A percentile compares a stretch with the other conserved stretches of the same genome.
Conservation (phyloP, 2,113 vertebrate genomes). For the Pongo pygmaeus region DNA sequence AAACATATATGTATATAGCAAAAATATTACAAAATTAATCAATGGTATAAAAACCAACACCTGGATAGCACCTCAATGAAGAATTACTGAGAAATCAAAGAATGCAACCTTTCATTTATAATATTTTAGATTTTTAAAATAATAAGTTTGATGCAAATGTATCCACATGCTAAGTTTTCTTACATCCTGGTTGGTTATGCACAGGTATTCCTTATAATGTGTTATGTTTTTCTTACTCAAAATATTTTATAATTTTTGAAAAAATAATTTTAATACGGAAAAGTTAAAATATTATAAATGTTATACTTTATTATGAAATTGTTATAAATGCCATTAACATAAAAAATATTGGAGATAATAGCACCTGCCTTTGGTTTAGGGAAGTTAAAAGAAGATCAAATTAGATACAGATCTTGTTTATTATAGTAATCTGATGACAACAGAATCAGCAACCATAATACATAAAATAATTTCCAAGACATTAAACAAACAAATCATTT, state of each 20-base stretch:
- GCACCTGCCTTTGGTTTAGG: slow-evolving; percentile 64
- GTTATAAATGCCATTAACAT: slow-evolving; percentile 47
- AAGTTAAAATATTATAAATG: not conserved
- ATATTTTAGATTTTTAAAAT: not conserved
- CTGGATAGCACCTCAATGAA: not conserved
- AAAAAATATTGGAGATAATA: slow-evolving; percentile 61
- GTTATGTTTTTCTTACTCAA: not conserved
- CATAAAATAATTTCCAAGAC: slow-evolving; percentile 82
- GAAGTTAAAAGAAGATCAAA: slow-evolving; percentile 62
- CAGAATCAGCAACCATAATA: slow-evolving; percentile 69
- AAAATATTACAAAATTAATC: not conserved
- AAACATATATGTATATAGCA: not conserved
- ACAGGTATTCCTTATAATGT: not conserved
- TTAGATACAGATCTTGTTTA: slow-evolving; percentile 75
- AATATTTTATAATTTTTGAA: not conserved
- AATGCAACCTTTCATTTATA: not conserved
- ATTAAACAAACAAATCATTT: slow-evolving; percentile 84
- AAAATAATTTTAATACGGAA: not conserved
- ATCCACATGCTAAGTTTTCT: not conserved
- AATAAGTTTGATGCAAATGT: not conserved
- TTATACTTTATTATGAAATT: slow-evolving; percentile 44
- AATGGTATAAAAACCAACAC: not conserved
- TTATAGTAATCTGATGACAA: slow-evolving; percentile 72
- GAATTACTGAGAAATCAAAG: not conserved
- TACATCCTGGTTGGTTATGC: not conserved